Base-by-base conservation (phyloP, 2,113 vertebrate species). In the Cettia cetti region DNA sequence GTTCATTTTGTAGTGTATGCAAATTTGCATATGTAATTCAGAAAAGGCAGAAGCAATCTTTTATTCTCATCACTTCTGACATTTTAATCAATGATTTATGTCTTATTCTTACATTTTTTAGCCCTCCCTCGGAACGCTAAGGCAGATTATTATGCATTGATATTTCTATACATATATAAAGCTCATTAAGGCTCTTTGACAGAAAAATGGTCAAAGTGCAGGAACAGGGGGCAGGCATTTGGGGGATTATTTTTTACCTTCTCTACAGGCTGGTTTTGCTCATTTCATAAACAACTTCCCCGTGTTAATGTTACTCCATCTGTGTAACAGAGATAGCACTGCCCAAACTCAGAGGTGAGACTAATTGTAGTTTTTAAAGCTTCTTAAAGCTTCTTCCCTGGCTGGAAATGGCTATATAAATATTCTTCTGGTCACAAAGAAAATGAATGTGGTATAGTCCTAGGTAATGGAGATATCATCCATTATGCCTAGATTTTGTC, bases 51-150 rank as follows among this genome's bases (percentile, higher is more conserved):
- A 74, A 91, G 91, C 86, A 96, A 96, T 96, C 92, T 96, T 95
- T 97, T 95, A 96, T 91, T 96, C 86, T 97, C 89, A 94, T 96
- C 92, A 94, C 90, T 96, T 94, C 83, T 95, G 94, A 96, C 95
- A 96, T 95, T 97, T 96, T 95, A 97, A 96, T 97, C 94, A 94
- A 95, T 96, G 90, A 96, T 97, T 95, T 94, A 80, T 91, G 92
- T 86, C 91, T 77, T 90, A 93, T 94, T 94, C 82, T 88, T 75
- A 89, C 78, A 76, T 94, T 94, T 97, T 96, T 96, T 96, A 95
- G 85, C 87, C 64, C 79, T 95, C 65, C 63, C 61, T 88, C 2
- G 2, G 86, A 96, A 95, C 80, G 75, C 72, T 91, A 94, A 92
- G 69, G 87, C 86, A 86, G 84, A 95, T 97, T 94, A 94, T 96